These are phyloP conservation scores for Phalera bucephala DNA, from an alignment of 2,888 invertebrate species.

Conservation along the genomic window DNA sequence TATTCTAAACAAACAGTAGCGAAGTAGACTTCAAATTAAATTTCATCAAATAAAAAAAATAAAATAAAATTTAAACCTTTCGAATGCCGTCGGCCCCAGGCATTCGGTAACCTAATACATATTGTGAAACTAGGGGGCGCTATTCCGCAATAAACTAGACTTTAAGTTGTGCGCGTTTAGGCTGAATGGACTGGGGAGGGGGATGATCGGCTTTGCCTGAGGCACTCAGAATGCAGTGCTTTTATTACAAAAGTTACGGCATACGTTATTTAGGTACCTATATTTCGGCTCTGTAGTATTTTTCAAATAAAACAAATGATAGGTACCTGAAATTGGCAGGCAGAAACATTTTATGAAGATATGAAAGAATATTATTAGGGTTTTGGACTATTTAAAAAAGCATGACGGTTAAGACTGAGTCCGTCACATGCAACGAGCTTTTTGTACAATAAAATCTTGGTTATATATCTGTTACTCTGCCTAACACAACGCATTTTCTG, in stretches of 20 bases:
- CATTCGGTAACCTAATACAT: constrained; percentile 54
- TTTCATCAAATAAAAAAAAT: constrained; percentile 45
- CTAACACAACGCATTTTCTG: too few species aligned
- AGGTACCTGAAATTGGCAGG: too few species aligned
- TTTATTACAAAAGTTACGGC: constrained; percentile 36
- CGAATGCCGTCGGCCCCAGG: constrained; percentile 48
- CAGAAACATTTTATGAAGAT: too few species aligned
- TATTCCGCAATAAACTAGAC: constrained; percentile 47
- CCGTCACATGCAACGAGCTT: too few species aligned
- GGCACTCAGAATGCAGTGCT: constrained; percentile 44
- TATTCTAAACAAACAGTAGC: constrained; percentile 32
- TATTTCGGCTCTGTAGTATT: too few species aligned
- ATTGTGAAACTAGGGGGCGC: constrained; percentile 33
- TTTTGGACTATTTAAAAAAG: too few species aligned
- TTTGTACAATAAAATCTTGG: too few species aligned
- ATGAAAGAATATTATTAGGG: too few species aligned
- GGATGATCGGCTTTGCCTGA: constrained; percentile 42
- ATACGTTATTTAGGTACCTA: constrained; percentile 27
- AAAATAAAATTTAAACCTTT: constrained; percentile 41
- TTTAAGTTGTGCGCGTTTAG: constrained; percentile 48
- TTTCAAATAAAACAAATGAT: too few species aligned
- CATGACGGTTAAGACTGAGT: too few species aligned
- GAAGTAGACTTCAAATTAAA: constrained; percentile 49
- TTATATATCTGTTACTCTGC: too few species aligned
- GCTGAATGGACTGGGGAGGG: constrained; percentile 33